Base-by-base conservation (phyloP, 2,888 invertebrate species). In the Cybosia mesomella region DNA sequence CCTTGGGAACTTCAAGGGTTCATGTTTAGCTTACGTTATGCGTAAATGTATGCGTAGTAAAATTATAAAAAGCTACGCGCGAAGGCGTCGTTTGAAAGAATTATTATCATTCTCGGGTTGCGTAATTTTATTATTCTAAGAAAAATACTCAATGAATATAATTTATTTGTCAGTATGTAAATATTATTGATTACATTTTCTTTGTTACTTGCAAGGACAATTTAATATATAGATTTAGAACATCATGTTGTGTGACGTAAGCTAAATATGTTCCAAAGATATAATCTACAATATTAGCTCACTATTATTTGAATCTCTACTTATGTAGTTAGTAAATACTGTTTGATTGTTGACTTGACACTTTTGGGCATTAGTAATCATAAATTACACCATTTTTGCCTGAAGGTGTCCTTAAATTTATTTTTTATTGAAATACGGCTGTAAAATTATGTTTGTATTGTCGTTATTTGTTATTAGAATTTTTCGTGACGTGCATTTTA, bases 371-470 rank as follows among this genome's bases (percentile, higher is more conserved):
- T 57, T 57, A 61, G 53, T 66, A 54, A 24, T 63, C 15, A 58
- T 43, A 54, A 57, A 54, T 32, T 15, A 57, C 32, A 36, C 64
- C 57, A 7, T 69, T 68, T 68, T 53, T 63, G 60, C 72, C 80
- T 62, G 73, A 72, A 71, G 39, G 64, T 68, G 36, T 57, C 62
- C 53, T 65, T 43, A 58, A 22, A 49, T 66, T 69, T 63, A 64
- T 70, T 74, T 70, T 79, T 72, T 67, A 59, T 65, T 80, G 58
- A 67, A 70, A 77, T 73, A 67, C 75, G 78, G 82, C 79, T 85
- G 82, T 85, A 70, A 64, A 71, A 85, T 92, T 91, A 90, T 89
- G 90, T 92, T 92, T 91, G 87, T 84, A 89, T 87, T 91, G 88
- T 90, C 71, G 87, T 88, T 88, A 75, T 75, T 89, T 88, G 81